Evolutionary conservation across 35 echinoderm and acorn worm genomes (phyloP).

Genomic region (Heliocidaris erythrogramma): DNA sequence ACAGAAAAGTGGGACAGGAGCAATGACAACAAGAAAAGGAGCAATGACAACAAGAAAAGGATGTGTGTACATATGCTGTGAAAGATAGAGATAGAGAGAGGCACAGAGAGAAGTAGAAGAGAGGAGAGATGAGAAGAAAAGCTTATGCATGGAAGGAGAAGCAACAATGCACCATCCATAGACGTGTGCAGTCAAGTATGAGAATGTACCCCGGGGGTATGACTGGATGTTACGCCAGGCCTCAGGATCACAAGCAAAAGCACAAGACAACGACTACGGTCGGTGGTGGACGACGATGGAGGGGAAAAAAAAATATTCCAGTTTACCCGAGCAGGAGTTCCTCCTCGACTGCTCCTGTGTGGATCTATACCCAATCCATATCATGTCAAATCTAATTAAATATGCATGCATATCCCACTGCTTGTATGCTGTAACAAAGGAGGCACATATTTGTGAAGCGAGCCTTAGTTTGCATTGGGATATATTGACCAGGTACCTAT

Average conservation of each 20-base stretch:
- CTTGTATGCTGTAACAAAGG: neutral
- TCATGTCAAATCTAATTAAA: constrained; percentile 51
- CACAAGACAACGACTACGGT: neutral
- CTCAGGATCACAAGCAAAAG: constrained; percentile 6
- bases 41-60: neutral
- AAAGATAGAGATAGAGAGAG: neutral
- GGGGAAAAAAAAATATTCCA: neutral
- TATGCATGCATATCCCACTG: constrained; percentile 38
- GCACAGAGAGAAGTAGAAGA: neutral
- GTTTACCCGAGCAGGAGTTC: neutral
- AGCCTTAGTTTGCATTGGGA: neutral
- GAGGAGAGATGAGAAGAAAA: neutral
- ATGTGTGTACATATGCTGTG: neutral
- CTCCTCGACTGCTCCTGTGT: neutral
- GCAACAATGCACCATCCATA: constrained; percentile 27
- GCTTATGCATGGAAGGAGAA: neutral
- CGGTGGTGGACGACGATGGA: neutral
- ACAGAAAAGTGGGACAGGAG: neutral
- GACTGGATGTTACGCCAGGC: constrained; percentile 35
- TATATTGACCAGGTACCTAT: neutral
- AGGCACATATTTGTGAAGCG: neutral
- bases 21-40: neutral
- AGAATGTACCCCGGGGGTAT: constrained; percentile 32
- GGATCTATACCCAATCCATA: constrained; percentile 32
- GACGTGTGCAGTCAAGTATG: constrained; percentile 39